Percentiles rank a stretch among this genome's conserved stretches.
Conservation (phyloP, 2,888 invertebrate genomes). For the Stenodera caucasica region DNA sequence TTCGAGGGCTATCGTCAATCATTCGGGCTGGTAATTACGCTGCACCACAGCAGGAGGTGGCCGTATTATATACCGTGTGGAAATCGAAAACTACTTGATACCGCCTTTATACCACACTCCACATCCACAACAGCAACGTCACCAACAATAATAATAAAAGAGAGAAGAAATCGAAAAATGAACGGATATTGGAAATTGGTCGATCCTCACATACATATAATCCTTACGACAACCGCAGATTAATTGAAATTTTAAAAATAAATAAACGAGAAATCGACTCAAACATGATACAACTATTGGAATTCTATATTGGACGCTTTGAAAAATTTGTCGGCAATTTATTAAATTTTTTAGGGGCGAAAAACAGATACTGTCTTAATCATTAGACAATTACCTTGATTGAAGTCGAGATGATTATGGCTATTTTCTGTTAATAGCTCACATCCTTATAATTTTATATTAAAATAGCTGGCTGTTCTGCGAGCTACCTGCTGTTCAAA, state of each 20-base stretch:
- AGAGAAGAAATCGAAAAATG: not conserved
- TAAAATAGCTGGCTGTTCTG: not conserved
- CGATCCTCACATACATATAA: conserved; percentile 13
- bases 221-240: conserved; percentile 16
- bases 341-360: not conserved
- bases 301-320: too few species aligned
- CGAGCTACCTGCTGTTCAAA: conserved; percentile 6
- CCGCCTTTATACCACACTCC: conserved; percentile 24
- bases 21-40: conserved; percentile 34
- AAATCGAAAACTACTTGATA: conserved; percentile 47
- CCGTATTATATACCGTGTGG: conserved; percentile 42
- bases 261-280: not conserved
- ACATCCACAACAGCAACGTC: conserved; percentile 5
- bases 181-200: conserved; percentile 13
- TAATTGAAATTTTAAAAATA: not conserved
- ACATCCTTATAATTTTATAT: conserved; percentile 1
- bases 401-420: not conserved
- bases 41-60: conserved; percentile 34
- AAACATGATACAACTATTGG: too few species aligned
- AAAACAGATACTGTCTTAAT: not conserved
- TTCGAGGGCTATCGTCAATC: conserved; percentile 47
- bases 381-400: not conserved
- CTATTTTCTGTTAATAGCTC: not conserved
- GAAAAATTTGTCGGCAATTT: too few species aligned
- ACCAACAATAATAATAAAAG: not conserved